Evolutionary conservation across 2,113 vertebrate species (phyloP).

Genomic region (Electrona antarctica): DNA sequence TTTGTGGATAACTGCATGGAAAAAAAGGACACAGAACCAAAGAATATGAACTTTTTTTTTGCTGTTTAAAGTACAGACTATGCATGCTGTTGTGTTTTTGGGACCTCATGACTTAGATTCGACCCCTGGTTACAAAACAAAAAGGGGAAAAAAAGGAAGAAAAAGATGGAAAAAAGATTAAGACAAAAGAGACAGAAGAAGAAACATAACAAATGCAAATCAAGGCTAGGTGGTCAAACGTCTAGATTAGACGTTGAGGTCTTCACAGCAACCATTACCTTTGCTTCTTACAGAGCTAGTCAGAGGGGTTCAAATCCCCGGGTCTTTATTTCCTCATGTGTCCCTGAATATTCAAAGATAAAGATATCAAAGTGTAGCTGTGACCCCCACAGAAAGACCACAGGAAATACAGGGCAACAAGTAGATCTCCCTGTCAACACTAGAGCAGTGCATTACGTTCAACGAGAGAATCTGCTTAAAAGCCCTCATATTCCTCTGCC

Average conservation of each 20-base stretch:
- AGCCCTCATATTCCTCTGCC: slow-evolving; percentile 60
- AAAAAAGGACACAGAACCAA: slow-evolving; percentile 32
- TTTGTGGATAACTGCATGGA: slow-evolving; percentile 26
- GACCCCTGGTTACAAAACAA: slow-evolving; percentile 79
- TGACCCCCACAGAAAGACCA: slow-evolving; percentile 77
- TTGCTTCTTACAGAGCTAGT: slow-evolving; percentile 84
- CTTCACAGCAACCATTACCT: slow-evolving; percentile 83
- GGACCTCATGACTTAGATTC: slow-evolving; percentile 73
- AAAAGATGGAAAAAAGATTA: slow-evolving; percentile 51
- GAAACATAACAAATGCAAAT: slow-evolving; percentile 70
- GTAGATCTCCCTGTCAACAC: slow-evolving; percentile 67
- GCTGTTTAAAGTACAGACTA: slow-evolving; percentile 43
- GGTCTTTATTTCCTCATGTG: slow-evolving; percentile 84
- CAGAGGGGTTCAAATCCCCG: slow-evolving; percentile 82
- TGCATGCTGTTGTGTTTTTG: slow-evolving; percentile 65
- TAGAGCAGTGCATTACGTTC: slow-evolving; percentile 58
- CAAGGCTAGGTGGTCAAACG: slow-evolving; percentile 73
- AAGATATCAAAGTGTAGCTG: slow-evolving; percentile 81
- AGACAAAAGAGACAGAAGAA: slow-evolving; percentile 53
- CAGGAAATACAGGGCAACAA: slow-evolving; percentile 77
- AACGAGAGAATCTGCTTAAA: slow-evolving; percentile 58
- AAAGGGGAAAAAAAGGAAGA: slow-evolving; percentile 44
- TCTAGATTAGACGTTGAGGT: slow-evolving; percentile 77
- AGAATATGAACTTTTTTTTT: slow-evolving; percentile 32
- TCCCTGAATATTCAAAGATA: slow-evolving; percentile 85